phyloP scores from a whole-genome alignment of 1,140 invertebrate species.

The Ctenoplectra terminalis region DNA sequence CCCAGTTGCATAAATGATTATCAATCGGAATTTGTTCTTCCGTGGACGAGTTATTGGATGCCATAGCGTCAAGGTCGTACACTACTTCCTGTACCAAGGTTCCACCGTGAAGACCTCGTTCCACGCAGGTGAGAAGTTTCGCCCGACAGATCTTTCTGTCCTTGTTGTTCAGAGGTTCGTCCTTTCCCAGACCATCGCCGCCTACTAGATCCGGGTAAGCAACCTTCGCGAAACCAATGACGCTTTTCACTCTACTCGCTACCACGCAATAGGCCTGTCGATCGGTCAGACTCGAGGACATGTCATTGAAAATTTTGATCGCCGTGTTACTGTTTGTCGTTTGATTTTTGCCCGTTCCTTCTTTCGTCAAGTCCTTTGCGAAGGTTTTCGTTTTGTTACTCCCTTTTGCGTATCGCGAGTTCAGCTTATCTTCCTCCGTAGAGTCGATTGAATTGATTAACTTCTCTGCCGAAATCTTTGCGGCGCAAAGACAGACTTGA shows the following conservation, averaged over 20 bases:
- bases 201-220: slow-evolving; percentile 89
- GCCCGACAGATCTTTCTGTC: slow-evolving; percentile 86
- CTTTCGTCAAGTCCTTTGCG: slow-evolving; percentile 33
- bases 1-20: slow-evolving; percentile 80
- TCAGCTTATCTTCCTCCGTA: slow-evolving; percentile 52
- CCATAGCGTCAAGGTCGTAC: slow-evolving; percentile 88
- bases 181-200: slow-evolving; percentile 82
- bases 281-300: slow-evolving; percentile 63
- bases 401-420: not conserved
- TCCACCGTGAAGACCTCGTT: slow-evolving; percentile 85
- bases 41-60: not conserved
- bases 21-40: slow-evolving; percentile 59
- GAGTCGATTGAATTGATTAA: not conserved
- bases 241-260: slow-evolving; percentile 84
- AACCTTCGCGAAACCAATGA: slow-evolving; percentile 89
- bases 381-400: slow-evolving; percentile 7
- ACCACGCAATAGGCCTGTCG: slow-evolving; percentile 77
- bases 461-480: slow-evolving; percentile 24
- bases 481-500: slow-evolving; percentile 72
- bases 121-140: slow-evolving; percentile 85
- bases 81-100: slow-evolving; percentile 86
- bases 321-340: slow-evolving; percentile 13
- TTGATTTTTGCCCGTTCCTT: slow-evolving; percentile 23
- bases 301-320: slow-evolving; percentile 64
- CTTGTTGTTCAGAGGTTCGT: slow-evolving; percentile 86